Conservation (phyloP, 2,888 invertebrate species). For the Digitonthophagus gazella region DNA sequence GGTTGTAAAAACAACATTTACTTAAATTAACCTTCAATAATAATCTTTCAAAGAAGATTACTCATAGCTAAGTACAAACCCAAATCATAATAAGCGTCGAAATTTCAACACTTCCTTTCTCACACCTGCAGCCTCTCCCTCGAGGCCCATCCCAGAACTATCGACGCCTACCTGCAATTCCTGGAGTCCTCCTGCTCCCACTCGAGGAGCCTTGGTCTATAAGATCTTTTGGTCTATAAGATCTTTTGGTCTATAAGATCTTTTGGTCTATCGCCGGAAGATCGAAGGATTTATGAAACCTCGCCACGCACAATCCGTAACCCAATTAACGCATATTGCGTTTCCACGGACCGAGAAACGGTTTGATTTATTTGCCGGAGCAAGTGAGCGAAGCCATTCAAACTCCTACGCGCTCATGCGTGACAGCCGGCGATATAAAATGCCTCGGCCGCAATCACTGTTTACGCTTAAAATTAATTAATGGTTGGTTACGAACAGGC, state of each 20-base stretch:
- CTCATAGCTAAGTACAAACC: not conserved
- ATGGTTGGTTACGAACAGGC: not conserved
- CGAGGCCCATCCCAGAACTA: constrained; percentile 28
- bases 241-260: not conserved
- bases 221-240: not conserved
- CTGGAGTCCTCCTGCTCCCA: not conserved
- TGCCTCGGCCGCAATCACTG: not conserved
- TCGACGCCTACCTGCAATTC: constrained; percentile 3
- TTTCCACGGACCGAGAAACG: not conserved
- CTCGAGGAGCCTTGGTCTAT: not conserved
- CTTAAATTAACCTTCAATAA: no score
- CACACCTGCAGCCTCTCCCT: constrained; percentile 36
- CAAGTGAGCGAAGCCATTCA: not conserved
- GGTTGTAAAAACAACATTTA: no score
- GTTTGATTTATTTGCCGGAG: not conserved
- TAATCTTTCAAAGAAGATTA: no score
- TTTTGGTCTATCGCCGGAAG: not conserved
- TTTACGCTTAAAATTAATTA: not conserved
- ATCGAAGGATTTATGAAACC: not conserved
- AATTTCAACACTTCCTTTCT: constrained; percentile 35
- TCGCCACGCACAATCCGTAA: not conserved
- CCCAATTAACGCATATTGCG: not conserved
- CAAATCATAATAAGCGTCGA: constrained; percentile 3
- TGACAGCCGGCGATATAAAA: not conserved
- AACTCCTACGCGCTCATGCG: not conserved